These are phyloP conservation scores for Drosophila truncata DNA, from an alignment of 1,140 invertebrate species.

Conservation along the genomic window DNA sequence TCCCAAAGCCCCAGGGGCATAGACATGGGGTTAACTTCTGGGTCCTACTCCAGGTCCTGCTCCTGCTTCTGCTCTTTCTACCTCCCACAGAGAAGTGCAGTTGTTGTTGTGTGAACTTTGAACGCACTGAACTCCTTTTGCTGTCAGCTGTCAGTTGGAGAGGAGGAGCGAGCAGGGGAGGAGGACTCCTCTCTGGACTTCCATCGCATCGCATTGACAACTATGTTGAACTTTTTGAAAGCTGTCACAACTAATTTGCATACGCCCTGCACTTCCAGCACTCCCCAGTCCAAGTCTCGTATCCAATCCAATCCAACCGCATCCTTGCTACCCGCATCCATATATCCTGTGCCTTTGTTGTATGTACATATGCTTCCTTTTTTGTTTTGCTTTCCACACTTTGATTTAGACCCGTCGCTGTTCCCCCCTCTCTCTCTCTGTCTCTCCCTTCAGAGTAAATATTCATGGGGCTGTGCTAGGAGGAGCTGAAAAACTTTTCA, in stretches of 20 bases:
- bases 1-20: constrained; percentile 45
- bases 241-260: constrained; percentile 84
- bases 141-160: constrained; percentile 35
- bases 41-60: constrained; percentile 4
- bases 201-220: constrained; percentile 58
- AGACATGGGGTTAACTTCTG: constrained; percentile 28
- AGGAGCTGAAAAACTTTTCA: constrained; percentile 18
- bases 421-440: background rate
- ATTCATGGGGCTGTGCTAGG: constrained; percentile 31
- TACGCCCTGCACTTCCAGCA: constrained; percentile 23
- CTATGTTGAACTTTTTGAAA: constrained; percentile 79
- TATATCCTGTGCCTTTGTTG: constrained; percentile 18
- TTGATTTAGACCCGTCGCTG: constrained; percentile 40
- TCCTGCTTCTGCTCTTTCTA: no score
- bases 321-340: constrained; percentile 33
- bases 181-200: background rate
- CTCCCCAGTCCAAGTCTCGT: background rate
- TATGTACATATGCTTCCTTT: constrained; percentile 33
- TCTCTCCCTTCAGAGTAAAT: constrained; percentile 18
- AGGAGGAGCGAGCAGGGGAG: background rate
- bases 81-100: constrained; percentile 25
- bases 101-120: constrained; percentile 72
- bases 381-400: constrained; percentile 50
- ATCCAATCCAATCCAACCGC: constrained; percentile 18
- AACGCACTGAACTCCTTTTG: constrained; percentile 35